These are phyloP conservation scores for Scolanthus callimorphus DNA, from an alignment of 92 coral and sea anemone species.

Conservation along the genomic window DNA sequence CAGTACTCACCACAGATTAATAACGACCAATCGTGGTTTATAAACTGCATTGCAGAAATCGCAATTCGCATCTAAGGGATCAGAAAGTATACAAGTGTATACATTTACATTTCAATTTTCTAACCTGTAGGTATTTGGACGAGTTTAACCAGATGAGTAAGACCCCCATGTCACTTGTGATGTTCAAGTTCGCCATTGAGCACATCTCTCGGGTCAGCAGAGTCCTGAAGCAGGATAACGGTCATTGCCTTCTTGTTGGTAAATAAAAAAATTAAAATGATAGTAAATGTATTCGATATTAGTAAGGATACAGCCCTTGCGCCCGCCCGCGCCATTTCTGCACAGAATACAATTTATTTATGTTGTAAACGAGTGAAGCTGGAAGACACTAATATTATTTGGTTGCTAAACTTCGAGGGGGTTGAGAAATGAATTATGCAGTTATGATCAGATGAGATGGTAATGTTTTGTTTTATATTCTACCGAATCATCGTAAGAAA, in stretches of 20 bases:
- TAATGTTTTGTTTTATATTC: too few species aligned
- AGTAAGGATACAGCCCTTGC: too few species aligned
- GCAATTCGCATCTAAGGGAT: too few species aligned
- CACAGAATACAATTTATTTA: not conserved
- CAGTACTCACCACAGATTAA: too few species aligned
- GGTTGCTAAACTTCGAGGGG: too few species aligned
- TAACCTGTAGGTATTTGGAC: slow-evolving; percentile 78
- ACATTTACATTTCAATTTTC: not conserved
- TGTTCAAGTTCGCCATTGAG: slow-evolving; percentile 99
- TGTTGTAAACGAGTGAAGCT: not conserved
- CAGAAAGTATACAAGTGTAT: not conserved
- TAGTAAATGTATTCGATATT: not conserved
- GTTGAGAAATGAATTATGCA: too few species aligned
- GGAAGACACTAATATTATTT: too few species aligned
- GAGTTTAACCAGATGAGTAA: slow-evolving; percentile 99
- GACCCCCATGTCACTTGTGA: slow-evolving; percentile 98
- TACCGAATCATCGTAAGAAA: too few species aligned
- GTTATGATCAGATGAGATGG: too few species aligned
- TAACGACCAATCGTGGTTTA: too few species aligned
- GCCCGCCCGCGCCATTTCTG: too few species aligned
- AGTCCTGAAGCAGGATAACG: slow-evolving; percentile 96
- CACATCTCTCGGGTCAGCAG: slow-evolving; percentile 97
- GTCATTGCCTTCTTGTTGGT: slow-evolving; percentile 96
- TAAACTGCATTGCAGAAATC: too few species aligned
- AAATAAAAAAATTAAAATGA: slow-evolving; percentile 4